phyloP scores from a whole-genome alignment of 2,797 vertebrate species.

The Limosa lapponica region DNA sequence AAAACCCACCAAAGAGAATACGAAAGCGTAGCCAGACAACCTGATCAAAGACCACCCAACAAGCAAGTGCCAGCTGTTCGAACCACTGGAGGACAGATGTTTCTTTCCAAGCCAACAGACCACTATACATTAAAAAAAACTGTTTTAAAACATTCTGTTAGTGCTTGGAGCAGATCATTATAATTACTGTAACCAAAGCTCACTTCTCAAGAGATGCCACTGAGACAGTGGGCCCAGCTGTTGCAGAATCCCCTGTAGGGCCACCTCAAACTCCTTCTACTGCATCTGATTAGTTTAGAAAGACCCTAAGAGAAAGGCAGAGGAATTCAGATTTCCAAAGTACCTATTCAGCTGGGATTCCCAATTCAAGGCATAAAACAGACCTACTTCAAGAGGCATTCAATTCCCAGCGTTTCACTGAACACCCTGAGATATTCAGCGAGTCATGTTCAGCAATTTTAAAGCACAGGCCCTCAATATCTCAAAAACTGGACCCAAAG shows the following conservation, averaged over 20 bases:
- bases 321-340: not conserved
- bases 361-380: not conserved
- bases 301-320: not conserved
- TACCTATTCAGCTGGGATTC: not conserved
- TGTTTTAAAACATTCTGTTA: not conserved
- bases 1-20: not conserved
- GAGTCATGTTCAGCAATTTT: not conserved
- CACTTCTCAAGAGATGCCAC: not conserved
- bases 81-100: not conserved
- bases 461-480: not conserved
- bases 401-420: not conserved
- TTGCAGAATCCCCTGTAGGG: not conserved
- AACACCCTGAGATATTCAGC: not conserved
- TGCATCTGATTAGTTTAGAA: not conserved
- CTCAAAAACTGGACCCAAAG: not conserved
- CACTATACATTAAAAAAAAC: not conserved
- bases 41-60: not conserved
- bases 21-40: not conserved
- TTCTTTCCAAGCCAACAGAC: not conserved
- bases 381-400: not conserved
- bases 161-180: not conserved
- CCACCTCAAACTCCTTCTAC: not conserved
- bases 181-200: not conserved
- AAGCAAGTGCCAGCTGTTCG: not conserved
- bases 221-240: not conserved